Conservation (phyloP, 1,140 invertebrate species). For the Proctacanthus coquilletti region DNA sequence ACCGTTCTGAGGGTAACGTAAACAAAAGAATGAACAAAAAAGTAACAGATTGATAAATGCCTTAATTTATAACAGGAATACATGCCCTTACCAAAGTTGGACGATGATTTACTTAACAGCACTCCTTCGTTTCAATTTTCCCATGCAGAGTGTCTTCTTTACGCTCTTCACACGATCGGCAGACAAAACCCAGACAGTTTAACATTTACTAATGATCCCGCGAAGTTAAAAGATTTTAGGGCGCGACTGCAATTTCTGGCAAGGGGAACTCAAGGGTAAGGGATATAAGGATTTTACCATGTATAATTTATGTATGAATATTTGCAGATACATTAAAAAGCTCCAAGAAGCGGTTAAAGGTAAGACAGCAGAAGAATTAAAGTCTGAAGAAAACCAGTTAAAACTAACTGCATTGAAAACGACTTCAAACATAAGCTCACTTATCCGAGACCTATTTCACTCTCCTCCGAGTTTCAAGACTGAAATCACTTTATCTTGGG, state of each 20-base stretch:
- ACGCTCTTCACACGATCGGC: conserved; percentile 75
- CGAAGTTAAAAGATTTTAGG: conserved; percentile 76
- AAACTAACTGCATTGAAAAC: conserved; percentile 76
- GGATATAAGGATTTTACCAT: background rate
- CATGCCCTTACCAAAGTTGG: conserved; percentile 63
- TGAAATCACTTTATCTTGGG: conserved; percentile 73
- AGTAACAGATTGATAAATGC: background rate
- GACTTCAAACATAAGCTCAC: conserved; percentile 80
- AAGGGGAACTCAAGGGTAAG: conserved; percentile 64
- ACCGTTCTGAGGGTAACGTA: conserved; percentile 57
- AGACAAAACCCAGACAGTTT: conserved; percentile 59
- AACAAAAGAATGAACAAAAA: background rate
- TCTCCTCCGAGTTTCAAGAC: conserved; percentile 85
- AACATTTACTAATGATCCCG: conserved; percentile 53
- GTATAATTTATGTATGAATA: background rate
- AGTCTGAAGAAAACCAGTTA: conserved; percentile 69
- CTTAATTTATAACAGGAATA: conserved; percentile 39
- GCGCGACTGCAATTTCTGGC: conserved; percentile 83
- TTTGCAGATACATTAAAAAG: conserved; percentile 61
- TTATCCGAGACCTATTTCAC: conserved; percentile 92
- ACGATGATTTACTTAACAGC: conserved; percentile 37
- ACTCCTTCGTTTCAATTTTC: conserved; percentile 71
- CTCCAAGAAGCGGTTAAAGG: conserved; percentile 72
- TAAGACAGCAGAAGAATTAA: conserved; percentile 54
- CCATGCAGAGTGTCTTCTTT: conserved; percentile 85